A percentile compares a stretch with the other conserved stretches of the same genome.
These are phyloP conservation scores for Melanostoma scalare DNA, from an alignment of 2,888 invertebrate genomes.

Conservation along the genomic window DNA sequence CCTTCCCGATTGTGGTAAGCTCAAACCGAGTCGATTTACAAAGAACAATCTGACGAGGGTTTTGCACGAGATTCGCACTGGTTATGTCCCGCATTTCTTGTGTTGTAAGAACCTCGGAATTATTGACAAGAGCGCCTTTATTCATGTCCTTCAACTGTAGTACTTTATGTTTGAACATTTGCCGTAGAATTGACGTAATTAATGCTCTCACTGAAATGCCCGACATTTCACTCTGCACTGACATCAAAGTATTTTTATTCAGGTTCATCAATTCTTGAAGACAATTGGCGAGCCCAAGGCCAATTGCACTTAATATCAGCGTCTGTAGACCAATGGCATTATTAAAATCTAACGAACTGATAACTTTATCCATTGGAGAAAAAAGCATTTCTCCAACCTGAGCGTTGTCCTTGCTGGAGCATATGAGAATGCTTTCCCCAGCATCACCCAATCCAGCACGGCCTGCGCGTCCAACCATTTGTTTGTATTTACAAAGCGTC, in stretches of 20 bases:
- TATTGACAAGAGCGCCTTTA: slow-evolving; percentile 63
- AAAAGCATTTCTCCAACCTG: slow-evolving; percentile 84
- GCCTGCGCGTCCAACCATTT: slow-evolving; percentile 98
- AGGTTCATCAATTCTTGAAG: slow-evolving; percentile 83
- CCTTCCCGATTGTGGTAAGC: slow-evolving; percentile 88
- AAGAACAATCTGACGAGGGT: slow-evolving; percentile 77
- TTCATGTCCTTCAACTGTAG: slow-evolving; percentile 74
- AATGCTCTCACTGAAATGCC: slow-evolving; percentile 76
- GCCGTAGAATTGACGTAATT: slow-evolving; percentile 78
- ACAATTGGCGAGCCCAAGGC: slow-evolving; percentile 85
- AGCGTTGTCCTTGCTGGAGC: slow-evolving; percentile 84
- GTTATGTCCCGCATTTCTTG: slow-evolving; percentile 77
- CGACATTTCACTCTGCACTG: slow-evolving; percentile 84
- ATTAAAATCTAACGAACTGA: slow-evolving; percentile 84
- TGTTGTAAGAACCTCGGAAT: slow-evolving; percentile 78
- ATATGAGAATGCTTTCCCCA: slow-evolving; percentile 94
- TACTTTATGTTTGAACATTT: slow-evolving; percentile 81
- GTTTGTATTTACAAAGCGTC: slow-evolving; percentile 91
- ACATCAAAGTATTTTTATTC: slow-evolving; percentile 85
- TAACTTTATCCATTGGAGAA: slow-evolving; percentile 87
- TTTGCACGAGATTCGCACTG: slow-evolving; percentile 34
- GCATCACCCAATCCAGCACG: slow-evolving; percentile 91
- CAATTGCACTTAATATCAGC: slow-evolving; percentile 87
- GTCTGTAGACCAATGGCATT: slow-evolving; percentile 84
- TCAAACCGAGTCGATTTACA: slow-evolving; percentile 83